These are phyloP conservation scores for Pterocles gutturalis DNA, from an alignment of 2,113 vertebrate species.

Conservation along the genomic window DNA sequence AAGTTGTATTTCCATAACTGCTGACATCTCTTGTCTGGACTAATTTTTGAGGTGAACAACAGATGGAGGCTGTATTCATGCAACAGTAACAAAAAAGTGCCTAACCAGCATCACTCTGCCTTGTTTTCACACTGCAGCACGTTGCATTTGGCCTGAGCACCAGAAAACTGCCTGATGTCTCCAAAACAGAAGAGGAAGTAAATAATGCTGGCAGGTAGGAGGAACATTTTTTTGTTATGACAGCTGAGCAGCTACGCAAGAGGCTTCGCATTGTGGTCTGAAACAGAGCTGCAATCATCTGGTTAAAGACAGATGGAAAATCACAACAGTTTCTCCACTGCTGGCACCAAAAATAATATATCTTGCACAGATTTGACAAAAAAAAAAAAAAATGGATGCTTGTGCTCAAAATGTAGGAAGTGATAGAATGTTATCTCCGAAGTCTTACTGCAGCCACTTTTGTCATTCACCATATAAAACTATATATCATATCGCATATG, in stretches of 20 bases:
- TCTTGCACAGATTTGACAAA: background rate
- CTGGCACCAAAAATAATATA: background rate
- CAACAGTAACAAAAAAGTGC: background rate
- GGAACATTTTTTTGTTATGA: background rate
- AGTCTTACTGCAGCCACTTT: background rate
- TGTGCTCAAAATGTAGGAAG: background rate
- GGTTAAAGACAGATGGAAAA: background rate
- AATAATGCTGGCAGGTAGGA: background rate
- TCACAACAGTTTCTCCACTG: background rate
- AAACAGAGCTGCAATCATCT: background rate
- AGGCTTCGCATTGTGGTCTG: background rate
- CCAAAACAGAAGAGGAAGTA: background rate
- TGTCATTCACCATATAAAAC: background rate
- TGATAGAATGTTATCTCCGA: background rate
- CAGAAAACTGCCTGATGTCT: background rate
- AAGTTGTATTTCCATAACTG: background rate
- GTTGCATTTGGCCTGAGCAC: background rate
- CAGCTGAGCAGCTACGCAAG: background rate
- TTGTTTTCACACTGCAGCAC: background rate
- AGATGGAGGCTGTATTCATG: background rate
- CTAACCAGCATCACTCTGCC: background rate
- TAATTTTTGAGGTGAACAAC: background rate
- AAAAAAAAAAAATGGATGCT: background rate
- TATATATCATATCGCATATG: background rate
- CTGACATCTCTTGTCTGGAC: background rate